A percentile compares a stretch with the other conserved stretches of the same genome.
Conservation (phyloP, 1,140 invertebrate species). For the Dysdera silvatica region DNA sequence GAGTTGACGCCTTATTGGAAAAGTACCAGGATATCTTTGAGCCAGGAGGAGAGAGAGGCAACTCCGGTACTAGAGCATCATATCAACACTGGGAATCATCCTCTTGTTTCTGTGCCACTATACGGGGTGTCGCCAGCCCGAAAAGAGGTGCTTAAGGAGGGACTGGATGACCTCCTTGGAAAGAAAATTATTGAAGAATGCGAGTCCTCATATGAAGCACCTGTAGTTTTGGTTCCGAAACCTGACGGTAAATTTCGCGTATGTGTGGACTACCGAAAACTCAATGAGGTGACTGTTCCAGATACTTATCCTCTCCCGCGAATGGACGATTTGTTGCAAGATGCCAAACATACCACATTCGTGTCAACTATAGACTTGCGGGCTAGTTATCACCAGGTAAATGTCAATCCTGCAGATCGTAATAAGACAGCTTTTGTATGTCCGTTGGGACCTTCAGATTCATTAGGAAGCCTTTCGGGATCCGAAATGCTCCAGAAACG, state of each 20-base stretch:
- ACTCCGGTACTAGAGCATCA: neutral
- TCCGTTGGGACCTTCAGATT: slow-evolving; percentile 34
- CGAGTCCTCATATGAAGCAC: slow-evolving; percentile 6
- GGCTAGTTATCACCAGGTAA: neutral
- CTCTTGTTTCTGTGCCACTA: neutral
- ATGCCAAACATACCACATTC: neutral
- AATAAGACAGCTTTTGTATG: slow-evolving; percentile 44
- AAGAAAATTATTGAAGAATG: slow-evolving; percentile 7
- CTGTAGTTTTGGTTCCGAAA: slow-evolving; percentile 35
- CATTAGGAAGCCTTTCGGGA: slow-evolving; percentile 42
- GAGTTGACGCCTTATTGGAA: neutral
- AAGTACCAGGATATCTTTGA: neutral
- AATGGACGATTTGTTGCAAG: slow-evolving; percentile 12
- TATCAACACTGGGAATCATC: neutral
- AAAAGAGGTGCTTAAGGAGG: neutral
- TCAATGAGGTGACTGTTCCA: neutral
- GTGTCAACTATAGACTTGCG: slow-evolving; percentile 6
- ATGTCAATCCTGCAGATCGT: slow-evolving; percentile 36
- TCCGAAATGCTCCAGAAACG: slow-evolving; percentile 41
- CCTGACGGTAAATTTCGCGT: slow-evolving; percentile 29
- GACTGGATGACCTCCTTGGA: neutral
- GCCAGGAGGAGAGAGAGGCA: neutral
- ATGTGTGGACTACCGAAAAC: neutral
- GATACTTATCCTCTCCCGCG: neutral
- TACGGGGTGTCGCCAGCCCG: neutral